phyloP scores from a whole-genome alignment of 2,113 vertebrate species.

The Larimichthys crocea region DNA sequence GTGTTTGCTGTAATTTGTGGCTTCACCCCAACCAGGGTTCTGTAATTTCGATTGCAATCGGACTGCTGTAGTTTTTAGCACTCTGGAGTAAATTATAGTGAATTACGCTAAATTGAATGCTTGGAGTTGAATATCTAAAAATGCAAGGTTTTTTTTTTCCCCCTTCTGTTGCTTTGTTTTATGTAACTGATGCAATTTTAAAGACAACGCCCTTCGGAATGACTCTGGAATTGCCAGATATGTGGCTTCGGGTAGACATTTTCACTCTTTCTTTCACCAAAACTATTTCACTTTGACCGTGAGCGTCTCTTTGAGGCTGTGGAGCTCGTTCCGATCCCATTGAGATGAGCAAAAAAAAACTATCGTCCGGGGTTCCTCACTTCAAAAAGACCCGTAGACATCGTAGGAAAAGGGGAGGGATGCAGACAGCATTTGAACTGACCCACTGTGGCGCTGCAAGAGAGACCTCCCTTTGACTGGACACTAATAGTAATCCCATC shows the following conservation, averaged over 20 bases:
- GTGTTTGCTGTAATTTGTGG: constrained; percentile 81
- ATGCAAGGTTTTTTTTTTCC: constrained; percentile 51
- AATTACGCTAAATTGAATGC: constrained; percentile 76
- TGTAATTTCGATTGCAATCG: constrained; percentile 78
- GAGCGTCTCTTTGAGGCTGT: constrained; percentile 48
- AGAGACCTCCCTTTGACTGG: constrained; percentile 53
- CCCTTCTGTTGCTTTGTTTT: constrained; percentile 63
- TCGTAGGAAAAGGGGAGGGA: constrained; percentile 55
- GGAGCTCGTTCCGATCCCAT: constrained; percentile 67
- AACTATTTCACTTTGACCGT: constrained; percentile 63
- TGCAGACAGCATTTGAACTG: constrained; percentile 55
- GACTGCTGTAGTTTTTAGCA: constrained; percentile 72
- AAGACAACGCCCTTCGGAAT: constrained; percentile 60
- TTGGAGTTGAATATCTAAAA: constrained; percentile 75
- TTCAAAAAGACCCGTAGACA: constrained; percentile 69
- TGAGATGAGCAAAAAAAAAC: constrained; percentile 54
- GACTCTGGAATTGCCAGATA: constrained; percentile 62
- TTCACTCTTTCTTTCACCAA: constrained; percentile 63
- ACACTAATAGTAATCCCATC: constrained; percentile 71
- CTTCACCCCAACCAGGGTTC: constrained; percentile 72
- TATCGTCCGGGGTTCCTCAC: constrained; percentile 66
- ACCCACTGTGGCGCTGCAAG: constrained; percentile 45
- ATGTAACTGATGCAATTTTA: constrained; percentile 59
- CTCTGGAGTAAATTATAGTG: constrained; percentile 81
- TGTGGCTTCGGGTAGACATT: constrained; percentile 46